Percentiles rank a stretch among this genome's conserved stretches.
Evolutionary conservation across 1,140 invertebrate genomes (phyloP).

Genomic region (honey bee (Apis mellifera)): DNA sequence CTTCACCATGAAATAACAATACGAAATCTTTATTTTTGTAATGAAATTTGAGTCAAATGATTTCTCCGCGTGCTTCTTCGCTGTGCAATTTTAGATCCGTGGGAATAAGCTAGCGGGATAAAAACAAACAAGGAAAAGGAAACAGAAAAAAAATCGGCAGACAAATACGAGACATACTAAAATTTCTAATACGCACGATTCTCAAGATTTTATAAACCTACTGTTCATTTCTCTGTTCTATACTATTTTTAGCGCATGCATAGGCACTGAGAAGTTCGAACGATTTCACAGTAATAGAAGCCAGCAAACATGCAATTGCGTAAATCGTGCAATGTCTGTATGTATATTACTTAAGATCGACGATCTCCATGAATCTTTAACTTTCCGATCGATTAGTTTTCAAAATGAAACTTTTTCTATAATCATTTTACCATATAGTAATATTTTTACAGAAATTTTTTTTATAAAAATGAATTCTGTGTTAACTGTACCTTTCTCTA

Average conservation of each 20-base stretch:
- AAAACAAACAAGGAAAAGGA: background rate
- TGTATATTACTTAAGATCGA: slow-evolving; percentile 15
- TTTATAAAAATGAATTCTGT: no score
- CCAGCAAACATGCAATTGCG: slow-evolving; percentile 40
- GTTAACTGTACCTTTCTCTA: no score
- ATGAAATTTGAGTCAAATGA: background rate
- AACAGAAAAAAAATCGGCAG: background rate
- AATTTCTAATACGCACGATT: slow-evolving; percentile 46
- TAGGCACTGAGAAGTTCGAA: slow-evolving; percentile 40
- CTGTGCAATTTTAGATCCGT: background rate
- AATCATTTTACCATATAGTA: no score
- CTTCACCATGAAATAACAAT: background rate
- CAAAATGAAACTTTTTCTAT: background rate
- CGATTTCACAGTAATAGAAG: slow-evolving; percentile 50
- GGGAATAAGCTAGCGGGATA: background rate
- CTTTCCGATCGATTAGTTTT: background rate
- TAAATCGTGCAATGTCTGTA: slow-evolving; percentile 19
- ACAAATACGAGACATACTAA: slow-evolving; percentile 5
- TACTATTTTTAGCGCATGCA: slow-evolving; percentile 42
- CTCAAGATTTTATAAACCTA: slow-evolving; percentile 30
- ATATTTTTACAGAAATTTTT: no score
- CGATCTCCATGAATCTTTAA: background rate
- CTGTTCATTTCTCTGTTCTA: slow-evolving; percentile 40
- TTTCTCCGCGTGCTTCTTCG: background rate
- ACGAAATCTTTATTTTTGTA: background rate